Conservation (phyloP, 1,140 invertebrate genomes). For the Drosophila quadrilineata region DNA sequence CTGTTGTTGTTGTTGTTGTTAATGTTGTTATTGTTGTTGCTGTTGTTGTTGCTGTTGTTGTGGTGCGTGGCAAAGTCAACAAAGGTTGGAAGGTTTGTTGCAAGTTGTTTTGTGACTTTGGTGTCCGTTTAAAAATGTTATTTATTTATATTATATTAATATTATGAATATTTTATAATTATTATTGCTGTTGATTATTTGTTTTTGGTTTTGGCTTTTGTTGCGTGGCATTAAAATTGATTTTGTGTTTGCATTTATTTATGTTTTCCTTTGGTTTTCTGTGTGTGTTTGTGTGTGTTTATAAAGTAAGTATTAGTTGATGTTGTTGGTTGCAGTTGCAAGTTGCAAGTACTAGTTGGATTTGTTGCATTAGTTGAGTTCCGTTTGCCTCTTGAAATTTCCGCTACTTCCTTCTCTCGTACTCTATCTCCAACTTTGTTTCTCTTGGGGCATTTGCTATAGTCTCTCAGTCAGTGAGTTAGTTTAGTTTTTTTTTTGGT, state of each 20-base stretch:
- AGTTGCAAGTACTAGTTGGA: conserved; percentile 28
- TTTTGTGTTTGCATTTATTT: neutral
- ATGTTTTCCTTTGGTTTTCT: conserved; percentile 4
- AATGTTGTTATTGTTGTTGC: conserved; percentile 19
- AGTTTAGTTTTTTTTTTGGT: conserved; percentile 50
- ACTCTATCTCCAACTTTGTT: too few species aligned
- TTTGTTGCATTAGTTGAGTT: conserved; percentile 52
- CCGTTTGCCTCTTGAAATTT: conserved; percentile 8
- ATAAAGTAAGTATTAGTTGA: conserved; percentile 65
- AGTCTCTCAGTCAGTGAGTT: conserved; percentile 72
- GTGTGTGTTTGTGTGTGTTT: conserved; percentile 13
- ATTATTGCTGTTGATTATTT: conserved; percentile 14
- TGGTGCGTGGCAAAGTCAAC: conserved; percentile 31
- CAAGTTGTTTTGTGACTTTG: conserved; percentile 44
- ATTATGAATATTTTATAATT: too few species aligned
- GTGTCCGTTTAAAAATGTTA: too few species aligned
- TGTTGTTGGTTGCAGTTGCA: conserved; percentile 29
- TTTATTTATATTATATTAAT: too few species aligned
- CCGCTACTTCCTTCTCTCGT: neutral
- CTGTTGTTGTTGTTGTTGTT: conserved; percentile 14
- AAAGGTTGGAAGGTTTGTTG: conserved; percentile 45
- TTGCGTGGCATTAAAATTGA: conserved; percentile 32
- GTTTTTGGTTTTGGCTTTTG: conserved; percentile 20
- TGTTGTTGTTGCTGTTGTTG: conserved; percentile 19
- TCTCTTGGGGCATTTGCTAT: conserved; percentile 36